Evolutionary conservation across 2,113 vertebrate species (phyloP), one percentile per base, ranked within the genome.

Genomic region (Plestiodon gilberti): DNA sequence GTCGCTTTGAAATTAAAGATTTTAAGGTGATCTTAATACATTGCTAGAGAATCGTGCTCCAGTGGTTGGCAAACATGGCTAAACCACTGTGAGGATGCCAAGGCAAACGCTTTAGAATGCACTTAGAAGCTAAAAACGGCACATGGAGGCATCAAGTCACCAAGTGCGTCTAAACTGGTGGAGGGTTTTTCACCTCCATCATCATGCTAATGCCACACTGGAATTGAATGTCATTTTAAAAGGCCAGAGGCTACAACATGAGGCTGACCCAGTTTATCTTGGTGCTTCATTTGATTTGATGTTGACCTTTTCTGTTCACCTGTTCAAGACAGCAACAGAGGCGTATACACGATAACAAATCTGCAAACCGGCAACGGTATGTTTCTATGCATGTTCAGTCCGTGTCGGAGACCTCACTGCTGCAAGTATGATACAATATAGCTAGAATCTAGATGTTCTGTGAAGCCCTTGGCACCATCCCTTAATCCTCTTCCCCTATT

Each of bases 41-140:
- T 18, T 20, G 18, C n/a, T 81, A 17, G 79, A 67, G 38, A 48
- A 22, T 18, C 11, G n/a, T 33, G 28, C 40, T 28, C 79, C 40
- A n/a, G 40, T 3, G 75, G 1, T 48, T 67, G 30, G 40, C 62
- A 33, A 65, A 65, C 6, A 6, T 43, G 35, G 64, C 15, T n/a
- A 40, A 20, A 48, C n/a, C n/a, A n/a, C 28, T 52, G 18, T 22
- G 64, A 48, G 33, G 48, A 81, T 52, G 67, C 79, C 13, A 81
- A 81, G 64, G 62, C 79, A 17, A n/a, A 20, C 40, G 7, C 30
- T 13, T 52, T 38, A 15, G 20, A 30, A 22, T 38, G 43, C 14
- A 33, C 75, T 48, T 38, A 28, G 52, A 40, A 43, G 65, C 84
- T 85, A 71, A 79, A 85, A 85, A 85, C 48, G 40, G 84, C 84